These are phyloP conservation scores for Diploptera punctata DNA, from an alignment of 2,888 invertebrate species.

Conservation along the genomic window DNA sequence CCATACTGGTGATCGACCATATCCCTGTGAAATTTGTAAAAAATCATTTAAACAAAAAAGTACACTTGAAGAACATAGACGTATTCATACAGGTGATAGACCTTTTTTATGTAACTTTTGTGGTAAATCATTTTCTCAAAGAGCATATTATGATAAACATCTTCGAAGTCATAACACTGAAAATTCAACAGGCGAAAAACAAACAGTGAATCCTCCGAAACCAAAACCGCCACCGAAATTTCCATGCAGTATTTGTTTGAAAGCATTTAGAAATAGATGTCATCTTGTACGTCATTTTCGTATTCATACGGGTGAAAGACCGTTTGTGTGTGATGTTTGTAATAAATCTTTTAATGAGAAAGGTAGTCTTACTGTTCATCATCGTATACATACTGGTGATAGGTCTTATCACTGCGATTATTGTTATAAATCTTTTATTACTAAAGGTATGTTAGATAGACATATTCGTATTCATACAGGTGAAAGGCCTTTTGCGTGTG, in stretches of 20 bases:
- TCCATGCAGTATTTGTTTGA: constrained; percentile 7
- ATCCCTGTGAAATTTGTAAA: background rate
- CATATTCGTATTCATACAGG: background rate
- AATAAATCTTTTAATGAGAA: constrained; percentile 2
- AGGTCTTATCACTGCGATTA: constrained; percentile 11
- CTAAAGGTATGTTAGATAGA: background rate
- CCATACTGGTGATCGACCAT: background rate
- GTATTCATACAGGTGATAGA: background rate
- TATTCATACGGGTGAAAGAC: constrained; percentile 7
- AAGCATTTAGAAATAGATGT: background rate
- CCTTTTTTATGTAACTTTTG: background rate
- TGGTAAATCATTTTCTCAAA: constrained; percentile 64
- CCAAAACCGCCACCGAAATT: background rate
- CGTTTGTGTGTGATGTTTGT: constrained; percentile 4
- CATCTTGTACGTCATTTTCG: background rate
- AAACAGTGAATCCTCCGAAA: background rate
- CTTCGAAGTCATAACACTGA: no score
- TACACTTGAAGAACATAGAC: background rate
- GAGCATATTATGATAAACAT: constrained; percentile 52
- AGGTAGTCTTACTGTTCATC: constrained; percentile 19
- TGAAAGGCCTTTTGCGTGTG: background rate
- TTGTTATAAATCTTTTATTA: background rate
- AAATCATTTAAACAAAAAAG: background rate
- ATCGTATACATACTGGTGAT: constrained; percentile 21
- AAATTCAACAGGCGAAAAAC: no score